phyloP scores from a whole-genome alignment of 2,113 vertebrate species.

The Oreochromis aureus region DNA sequence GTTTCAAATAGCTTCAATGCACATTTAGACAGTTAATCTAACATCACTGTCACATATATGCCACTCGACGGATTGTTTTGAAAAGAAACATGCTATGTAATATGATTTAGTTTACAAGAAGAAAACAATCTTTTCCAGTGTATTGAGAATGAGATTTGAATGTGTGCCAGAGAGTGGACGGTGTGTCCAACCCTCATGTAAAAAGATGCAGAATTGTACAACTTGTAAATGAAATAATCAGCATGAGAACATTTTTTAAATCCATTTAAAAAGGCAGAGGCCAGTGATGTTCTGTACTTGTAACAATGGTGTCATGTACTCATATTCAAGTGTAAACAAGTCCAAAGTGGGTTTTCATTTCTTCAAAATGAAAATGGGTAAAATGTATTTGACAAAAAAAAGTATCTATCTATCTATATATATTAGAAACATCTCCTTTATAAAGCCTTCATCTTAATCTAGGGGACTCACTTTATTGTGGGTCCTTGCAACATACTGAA shows the following conservation, averaged over 20 bases:
- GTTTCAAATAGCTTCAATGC: neutral
- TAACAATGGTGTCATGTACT: constrained; percentile 61
- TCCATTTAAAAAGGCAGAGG: constrained; percentile 46
- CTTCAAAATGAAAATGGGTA: constrained; percentile 45
- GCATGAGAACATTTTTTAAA: constrained; percentile 52
- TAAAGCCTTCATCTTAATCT: constrained; percentile 15
- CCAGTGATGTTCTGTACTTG: constrained; percentile 62
- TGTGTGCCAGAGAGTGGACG: constrained; percentile 10
- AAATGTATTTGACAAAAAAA: constrained; percentile 36
- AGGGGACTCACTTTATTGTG: neutral
- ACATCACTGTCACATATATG: neutral
- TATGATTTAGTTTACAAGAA: neutral
- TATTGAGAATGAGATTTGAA: neutral
- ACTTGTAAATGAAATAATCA: constrained; percentile 61
- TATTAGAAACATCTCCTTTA: constrained; percentile 39
- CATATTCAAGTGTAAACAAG: constrained; percentile 55
- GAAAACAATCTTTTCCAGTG: neutral
- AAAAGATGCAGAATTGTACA: constrained; percentile 51
- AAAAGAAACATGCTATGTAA: constrained; percentile 2
- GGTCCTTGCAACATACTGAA: neutral
- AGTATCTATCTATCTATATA: neutral
- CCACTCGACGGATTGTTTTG: constrained; percentile 1
- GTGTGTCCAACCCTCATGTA: constrained; percentile 42
- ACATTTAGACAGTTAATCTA: constrained; percentile 12
- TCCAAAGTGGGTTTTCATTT: constrained; percentile 45